Evolutionary conservation across 2,888 invertebrate species (phyloP), one percentile per base, ranked within the genome.

Genomic region (Brenthis hecate): DNA sequence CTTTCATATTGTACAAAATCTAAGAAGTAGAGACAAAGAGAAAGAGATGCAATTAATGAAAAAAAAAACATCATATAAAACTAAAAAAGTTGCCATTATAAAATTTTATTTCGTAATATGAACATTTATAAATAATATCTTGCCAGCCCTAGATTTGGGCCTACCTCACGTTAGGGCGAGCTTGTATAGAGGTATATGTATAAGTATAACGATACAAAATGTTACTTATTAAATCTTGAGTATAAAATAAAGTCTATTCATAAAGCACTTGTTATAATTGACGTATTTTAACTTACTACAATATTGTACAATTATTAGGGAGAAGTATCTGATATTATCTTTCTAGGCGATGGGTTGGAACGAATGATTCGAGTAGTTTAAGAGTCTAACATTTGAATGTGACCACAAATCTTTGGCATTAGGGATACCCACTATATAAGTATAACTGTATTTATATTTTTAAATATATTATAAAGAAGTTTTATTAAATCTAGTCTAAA

Each of bases 271-370:
- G 61, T 66, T 65, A 63, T 62, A 69, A 66, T 66, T 69, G 66
- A 69, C 55, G 53, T 56, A 60, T 23, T 60, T 48, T 5, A 48
- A 58, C 0, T 32, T 43, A 43, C 36, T 43, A 43, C 2, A 43
- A 68, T 72, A 51, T 54, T 36, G 66, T 65, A 61, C 43, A 70
- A 70, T 72, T 70, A 73, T 87, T 83, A 82, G 80, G 80, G 79
- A 75, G 72, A 74, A 73, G 74, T 77, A 71, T 73, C 69, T 74
- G 90, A 91, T 89, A 81, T 81, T 88, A 90, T 91, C 91, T 91
- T 88, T 88, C 85, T 83, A 80, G 82, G 82, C 81, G 85, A 77
- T 87, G 85, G 85, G 81, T 86, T 82, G 79, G 81, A 73, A 81
- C 80, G 81, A 81, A 81, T 81, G 79, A 82, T 79, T 82, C 83